Percentiles rank a stretch among this genome's conserved stretches.
phyloP scores from a whole-genome alignment of 2,888 invertebrate genomes.

The Pteria penguin region DNA sequence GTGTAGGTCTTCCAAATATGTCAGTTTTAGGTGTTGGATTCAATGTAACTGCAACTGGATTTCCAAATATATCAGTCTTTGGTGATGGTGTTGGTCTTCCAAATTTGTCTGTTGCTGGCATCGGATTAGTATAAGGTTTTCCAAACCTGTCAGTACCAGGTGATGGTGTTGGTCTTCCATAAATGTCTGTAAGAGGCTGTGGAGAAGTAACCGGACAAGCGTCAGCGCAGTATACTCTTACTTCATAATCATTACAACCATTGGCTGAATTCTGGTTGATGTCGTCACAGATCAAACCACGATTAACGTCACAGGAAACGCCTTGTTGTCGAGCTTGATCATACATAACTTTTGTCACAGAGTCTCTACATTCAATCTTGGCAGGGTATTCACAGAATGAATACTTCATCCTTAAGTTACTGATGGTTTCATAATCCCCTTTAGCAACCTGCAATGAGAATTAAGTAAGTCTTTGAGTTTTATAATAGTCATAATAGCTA shows the following conservation, averaged over 20 bases:
- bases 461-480: no score
- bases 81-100: conserved; percentile 24
- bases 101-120: not conserved
- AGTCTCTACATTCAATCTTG: conserved; percentile 88
- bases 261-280: conserved; percentile 54
- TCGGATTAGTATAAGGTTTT: conserved; percentile 20
- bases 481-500: no score
- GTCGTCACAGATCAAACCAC: conserved; percentile 67
- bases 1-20: conserved; percentile 43
- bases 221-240: conserved; percentile 77
- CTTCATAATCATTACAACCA: conserved; percentile 74
- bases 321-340: conserved; percentile 87
- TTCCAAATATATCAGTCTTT: conserved; percentile 18
- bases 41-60: conserved; percentile 20
- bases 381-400: conserved; percentile 75
- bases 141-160: conserved; percentile 33
- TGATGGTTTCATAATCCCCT: conserved; percentile 74
- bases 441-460: conserved; percentile 41
- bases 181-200: conserved; percentile 33
- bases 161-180: conserved; percentile 25
- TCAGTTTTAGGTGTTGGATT: conserved; percentile 14
- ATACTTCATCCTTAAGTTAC: conserved; percentile 59
- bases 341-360: conserved; percentile 83
- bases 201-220: conserved; percentile 51
- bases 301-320: conserved; percentile 85